Conservation (phyloP, 2,888 invertebrate genomes). For the Ormia ochracea region DNA sequence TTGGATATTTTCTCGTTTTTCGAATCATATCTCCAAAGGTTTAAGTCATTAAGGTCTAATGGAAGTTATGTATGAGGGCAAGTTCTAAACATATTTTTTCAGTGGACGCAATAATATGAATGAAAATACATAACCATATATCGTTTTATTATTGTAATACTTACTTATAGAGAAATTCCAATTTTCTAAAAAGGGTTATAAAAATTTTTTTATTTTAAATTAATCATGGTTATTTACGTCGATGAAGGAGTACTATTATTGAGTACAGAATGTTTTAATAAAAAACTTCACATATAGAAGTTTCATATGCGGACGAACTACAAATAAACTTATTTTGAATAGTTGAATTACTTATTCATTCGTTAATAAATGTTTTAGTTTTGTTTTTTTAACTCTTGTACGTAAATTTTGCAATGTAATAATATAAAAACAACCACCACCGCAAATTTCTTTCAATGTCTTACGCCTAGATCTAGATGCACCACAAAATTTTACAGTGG, state of each 20-base stretch:
- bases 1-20: no score
- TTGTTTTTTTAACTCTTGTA: constrained; percentile 9
- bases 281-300: not conserved
- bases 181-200: no score
- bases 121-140: no score
- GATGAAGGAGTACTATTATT: constrained; percentile 35
- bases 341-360: not conserved
- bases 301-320: not conserved
- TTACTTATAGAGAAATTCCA: no score
- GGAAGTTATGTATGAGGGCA: no score
- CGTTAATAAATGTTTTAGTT: not conserved
- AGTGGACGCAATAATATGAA: no score
- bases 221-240: constrained; percentile 36
- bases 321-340: constrained; percentile 4
- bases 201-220: no score
- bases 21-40: no score
- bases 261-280: not conserved
- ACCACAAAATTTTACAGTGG: constrained; percentile 33
- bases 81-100: no score
- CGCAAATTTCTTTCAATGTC: constrained; percentile 53
- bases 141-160: no score
- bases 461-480: constrained; percentile 49
- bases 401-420: constrained; percentile 50
- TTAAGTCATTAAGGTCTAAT: no score
- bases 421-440: constrained; percentile 54